Percentiles rank a stretch among this genome's conserved stretches.
phyloP scores from a whole-genome alignment of 2,888 invertebrate species.

The Drosophila neutralis region DNA sequence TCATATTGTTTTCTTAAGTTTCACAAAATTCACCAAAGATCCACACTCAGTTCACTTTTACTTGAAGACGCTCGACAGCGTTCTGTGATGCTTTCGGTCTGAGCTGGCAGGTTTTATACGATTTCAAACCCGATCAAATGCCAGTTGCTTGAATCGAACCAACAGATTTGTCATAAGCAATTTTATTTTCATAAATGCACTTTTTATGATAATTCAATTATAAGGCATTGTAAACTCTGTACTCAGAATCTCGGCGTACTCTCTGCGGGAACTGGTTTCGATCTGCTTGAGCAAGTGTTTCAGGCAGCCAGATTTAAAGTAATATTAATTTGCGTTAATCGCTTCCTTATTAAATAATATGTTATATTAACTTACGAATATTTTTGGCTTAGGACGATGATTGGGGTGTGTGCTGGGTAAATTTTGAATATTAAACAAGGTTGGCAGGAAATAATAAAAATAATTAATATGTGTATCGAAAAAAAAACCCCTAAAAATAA shows the following conservation, averaged over 20 bases:
- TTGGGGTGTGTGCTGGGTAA: constrained; percentile 18
- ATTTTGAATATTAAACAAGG: not conserved
- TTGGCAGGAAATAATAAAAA: not conserved
- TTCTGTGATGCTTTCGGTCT: constrained; percentile 48
- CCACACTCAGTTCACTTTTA: constrained; percentile 6
- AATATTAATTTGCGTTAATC: constrained; percentile 36
- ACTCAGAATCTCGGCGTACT: not conserved
- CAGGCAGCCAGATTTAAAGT: constrained; percentile 22
- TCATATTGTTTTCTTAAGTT: constrained; percentile 38
- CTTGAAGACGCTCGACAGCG: constrained; percentile 25
- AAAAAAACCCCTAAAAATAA: not conserved
- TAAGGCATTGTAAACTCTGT: constrained; percentile 7
- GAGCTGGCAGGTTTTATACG: constrained; percentile 53
- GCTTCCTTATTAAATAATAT: constrained; percentile 58
- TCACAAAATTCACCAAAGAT: not conserved
- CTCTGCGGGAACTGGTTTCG: constrained; percentile 59
- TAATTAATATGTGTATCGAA: not conserved
- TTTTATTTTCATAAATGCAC: constrained; percentile 15
- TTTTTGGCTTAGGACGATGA: constrained; percentile 8
- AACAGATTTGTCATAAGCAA: constrained; percentile 38
- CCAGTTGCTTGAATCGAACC: constrained; percentile 16
- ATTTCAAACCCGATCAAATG: constrained; percentile 26
- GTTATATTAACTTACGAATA: constrained; percentile 6
- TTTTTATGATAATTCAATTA: constrained; percentile 41
- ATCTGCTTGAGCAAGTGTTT: constrained; percentile 23